A percentile compares a stretch with the other conserved stretches of the same genome.
These are phyloP conservation scores for Sclerurus mexicanus DNA, from an alignment of 2,113 vertebrate species.

Conservation along the genomic window DNA sequence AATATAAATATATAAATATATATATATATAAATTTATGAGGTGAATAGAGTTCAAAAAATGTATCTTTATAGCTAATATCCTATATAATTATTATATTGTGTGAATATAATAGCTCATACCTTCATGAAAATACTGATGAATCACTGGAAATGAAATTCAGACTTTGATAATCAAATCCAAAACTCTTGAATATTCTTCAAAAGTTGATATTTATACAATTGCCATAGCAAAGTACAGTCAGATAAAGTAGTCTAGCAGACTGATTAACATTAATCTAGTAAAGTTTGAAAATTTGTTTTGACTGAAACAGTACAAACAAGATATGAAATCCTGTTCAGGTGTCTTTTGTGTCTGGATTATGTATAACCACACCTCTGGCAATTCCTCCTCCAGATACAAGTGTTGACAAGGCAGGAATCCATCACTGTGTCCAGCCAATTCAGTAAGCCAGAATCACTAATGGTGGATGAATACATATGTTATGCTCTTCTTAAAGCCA, in stretches of 20 bases:
- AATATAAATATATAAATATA: too few species aligned
- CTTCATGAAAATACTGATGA: not conserved
- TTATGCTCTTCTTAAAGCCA: not conserved
- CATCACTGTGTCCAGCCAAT: not conserved
- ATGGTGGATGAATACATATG: not conserved
- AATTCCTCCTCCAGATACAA: not conserved
- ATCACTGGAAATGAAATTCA: not conserved
- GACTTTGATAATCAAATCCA: not conserved
- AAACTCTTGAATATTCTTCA: not conserved
- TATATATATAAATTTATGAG: not conserved
- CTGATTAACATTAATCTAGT: not conserved
- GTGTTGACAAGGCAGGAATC: constrained; percentile 25
- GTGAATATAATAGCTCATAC: not conserved
- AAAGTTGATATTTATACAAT: not conserved
- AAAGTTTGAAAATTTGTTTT: not conserved
- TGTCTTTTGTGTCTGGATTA: not conserved
- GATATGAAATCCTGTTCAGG: not conserved
- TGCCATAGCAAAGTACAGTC: not conserved
- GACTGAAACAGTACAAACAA: not conserved
- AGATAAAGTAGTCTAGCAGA: not conserved
- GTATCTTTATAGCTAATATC: not conserved
- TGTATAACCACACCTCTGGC: not conserved
- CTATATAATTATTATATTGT: not conserved
- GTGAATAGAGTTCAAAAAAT: not conserved
- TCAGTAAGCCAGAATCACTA: not conserved